phyloP scores from a whole-genome alignment of 2,113 vertebrate species.

The Dendropsophus ebraccatus region DNA sequence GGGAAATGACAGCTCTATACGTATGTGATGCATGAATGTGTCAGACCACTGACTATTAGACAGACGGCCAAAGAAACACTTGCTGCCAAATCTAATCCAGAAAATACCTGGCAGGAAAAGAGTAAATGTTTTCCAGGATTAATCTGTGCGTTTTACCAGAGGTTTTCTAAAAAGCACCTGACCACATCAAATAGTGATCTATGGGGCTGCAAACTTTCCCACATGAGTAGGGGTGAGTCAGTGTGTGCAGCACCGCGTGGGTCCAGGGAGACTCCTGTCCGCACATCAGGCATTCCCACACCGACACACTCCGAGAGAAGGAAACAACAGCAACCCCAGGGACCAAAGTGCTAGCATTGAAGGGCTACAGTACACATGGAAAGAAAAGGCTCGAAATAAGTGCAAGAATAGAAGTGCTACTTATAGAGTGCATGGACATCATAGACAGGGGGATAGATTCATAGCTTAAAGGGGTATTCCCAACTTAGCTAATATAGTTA shows the following conservation, averaged over 20 bases:
- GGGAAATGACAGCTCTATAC: neutral
- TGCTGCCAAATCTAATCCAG: constrained; percentile 2
- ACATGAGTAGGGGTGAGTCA: constrained; percentile 38
- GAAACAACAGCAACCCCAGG: too few species aligned
- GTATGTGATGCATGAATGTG: neutral
- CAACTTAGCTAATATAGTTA: too few species aligned
- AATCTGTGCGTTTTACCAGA: neutral
- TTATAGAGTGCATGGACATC: too few species aligned
- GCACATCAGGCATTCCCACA: neutral
- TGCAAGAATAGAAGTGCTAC: neutral
- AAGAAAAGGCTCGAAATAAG: neutral
- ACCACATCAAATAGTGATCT: constrained; percentile 43
- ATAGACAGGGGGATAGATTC: too few species aligned
- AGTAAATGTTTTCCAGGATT: constrained; percentile 34
- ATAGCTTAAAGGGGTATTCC: too few species aligned
- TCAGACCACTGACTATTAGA: neutral
- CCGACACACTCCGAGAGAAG: neutral
- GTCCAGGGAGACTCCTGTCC: neutral
- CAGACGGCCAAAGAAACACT: neutral
- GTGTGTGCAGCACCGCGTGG: neutral
- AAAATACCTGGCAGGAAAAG: constrained; percentile 34
- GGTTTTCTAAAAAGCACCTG: constrained; percentile 39
- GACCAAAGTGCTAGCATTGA: neutral
- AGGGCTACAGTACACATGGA: neutral
- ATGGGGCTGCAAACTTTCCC: constrained; percentile 11